Base-by-base conservation (phyloP, 2,797 vertebrate genomes). In the Sebastes kiyomatsui region DNA sequence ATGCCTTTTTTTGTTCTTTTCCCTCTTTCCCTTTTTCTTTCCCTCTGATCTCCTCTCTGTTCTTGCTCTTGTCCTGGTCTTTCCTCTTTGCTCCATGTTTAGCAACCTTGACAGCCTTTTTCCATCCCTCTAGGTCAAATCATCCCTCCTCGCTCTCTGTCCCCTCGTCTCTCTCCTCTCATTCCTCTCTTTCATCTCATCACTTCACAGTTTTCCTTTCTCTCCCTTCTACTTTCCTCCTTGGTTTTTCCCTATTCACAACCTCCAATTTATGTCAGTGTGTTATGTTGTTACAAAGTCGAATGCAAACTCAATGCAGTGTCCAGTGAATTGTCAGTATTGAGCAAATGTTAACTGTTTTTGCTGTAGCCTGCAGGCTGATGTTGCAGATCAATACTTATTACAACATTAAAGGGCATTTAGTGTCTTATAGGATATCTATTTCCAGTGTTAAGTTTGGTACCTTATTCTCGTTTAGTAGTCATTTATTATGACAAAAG, bases 51-150 rank as follows among this genome's bases (percentile, higher is more conserved):
- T 78, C 60, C 75, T 79, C 46, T 64, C 71, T 84, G 77, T 84
- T 87, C 79, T 80, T 66, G 32, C 38, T 72, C 70, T 82, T 69
- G 67, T 81, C 72, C 68, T 18, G 49, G 67, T 87, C 85, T 84
- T 82, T 83, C 64, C 67, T 88, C 80, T 80, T 77, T 80, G 64
- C 84, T 86, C 77, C 80, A 56, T 90, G 87, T 88, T 88, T 84
- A 83, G 86, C 82, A 90, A 87, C 87, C 83, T 87, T 91, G 87
- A 87, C 80, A 76, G 88, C 70, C 78, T 85, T 83, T 88, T 79
- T 77, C 67, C 79, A 71, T 87, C 77, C 82, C 86, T 88, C 76
- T 65, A 84, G 84, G 80, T 86, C 80, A 91, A 90, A 87, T 64
- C 66, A 27, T 78, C 80, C 74, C 77, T n/a, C 1, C 59, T 89